Base-by-base conservation (phyloP, 2,797 vertebrate genomes). In the Setipinna tenuifilis region DNA sequence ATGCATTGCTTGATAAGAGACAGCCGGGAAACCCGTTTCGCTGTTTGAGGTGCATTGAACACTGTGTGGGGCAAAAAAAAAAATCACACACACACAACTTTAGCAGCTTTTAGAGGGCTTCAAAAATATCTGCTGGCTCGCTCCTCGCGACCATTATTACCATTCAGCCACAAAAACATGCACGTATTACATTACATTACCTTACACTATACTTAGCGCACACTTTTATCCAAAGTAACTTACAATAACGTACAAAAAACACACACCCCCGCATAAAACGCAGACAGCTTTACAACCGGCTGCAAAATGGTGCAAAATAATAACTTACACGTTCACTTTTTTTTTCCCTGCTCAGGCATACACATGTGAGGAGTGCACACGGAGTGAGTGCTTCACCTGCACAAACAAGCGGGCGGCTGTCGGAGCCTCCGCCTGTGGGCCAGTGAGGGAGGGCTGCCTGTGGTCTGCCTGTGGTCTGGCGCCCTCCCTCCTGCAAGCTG, bases 1-100 rank as follows among this genome's bases (percentile, higher is more conserved):
- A 88, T 88, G 89, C 89, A 87, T 41, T 65, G 35, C 23, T 23
- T 57, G 93, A 95, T 93, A 92, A 93, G 91, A 91, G 48, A 81
- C 82, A 46, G 83, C 82, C 31, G 80, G 81, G 86, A 80, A 85
- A 85, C 88, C 59, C 61, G 86, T 90, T 85, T 81, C 87, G 71
- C 57, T 78, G 6, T 78, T 75, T 78, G 71, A 78, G 71, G 5
- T 71, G 68, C 2, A 71, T 31, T 28, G 71, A 7, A 31, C 31
- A 35, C 25, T 14, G 25, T 31, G 25, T 16, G 65, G 28, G 16
- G 65, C 65, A 85, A 5, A 65, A 54, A 10, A 54, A 14, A 54
- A 14, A 54, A 9, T 3, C 2, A 54, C 50, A 54, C 50, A 54
- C 50, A 54, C 50, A 54, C 50, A 54, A 2, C n/a, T 71, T 12